A percentile compares a stretch with the other conserved stretches of the same genome.
These are phyloP conservation scores for Drosophila rubida DNA, from an alignment of 2,888 invertebrate species.

Conservation along the genomic window DNA sequence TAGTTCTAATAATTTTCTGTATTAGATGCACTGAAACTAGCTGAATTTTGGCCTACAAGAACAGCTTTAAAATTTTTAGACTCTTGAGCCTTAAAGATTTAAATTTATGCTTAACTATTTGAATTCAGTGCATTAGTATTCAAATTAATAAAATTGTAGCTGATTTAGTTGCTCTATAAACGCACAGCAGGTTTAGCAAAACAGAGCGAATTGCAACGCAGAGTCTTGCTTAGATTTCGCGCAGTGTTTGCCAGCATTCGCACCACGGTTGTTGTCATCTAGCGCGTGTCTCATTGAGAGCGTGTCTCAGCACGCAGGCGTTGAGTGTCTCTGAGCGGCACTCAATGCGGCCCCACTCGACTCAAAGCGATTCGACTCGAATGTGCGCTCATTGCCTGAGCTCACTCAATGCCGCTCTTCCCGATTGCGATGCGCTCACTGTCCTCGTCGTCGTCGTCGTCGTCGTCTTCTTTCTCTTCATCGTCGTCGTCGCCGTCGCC, in stretches of 20 bases:
- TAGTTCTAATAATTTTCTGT: no score
- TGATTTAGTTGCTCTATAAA: no score
- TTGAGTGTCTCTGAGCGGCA: constrained; percentile 15
- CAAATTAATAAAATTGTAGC: no score
- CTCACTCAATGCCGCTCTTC: constrained; percentile 30
- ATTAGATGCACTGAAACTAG: no score
- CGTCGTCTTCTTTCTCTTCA: neutral
- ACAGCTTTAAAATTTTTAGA: no score
- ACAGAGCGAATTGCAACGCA: no score
- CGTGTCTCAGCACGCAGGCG: constrained; percentile 39
- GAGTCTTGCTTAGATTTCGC: no score
- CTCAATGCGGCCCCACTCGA: constrained; percentile 11
- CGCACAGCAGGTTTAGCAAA: no score
- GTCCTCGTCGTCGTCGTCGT: neutral
- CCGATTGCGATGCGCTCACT: constrained; percentile 4
- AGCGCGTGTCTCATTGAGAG: constrained; percentile 26
- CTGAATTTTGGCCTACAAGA: no score
- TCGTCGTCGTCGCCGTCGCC: neutral
- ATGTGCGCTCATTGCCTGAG: neutral
- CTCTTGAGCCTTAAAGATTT: no score
- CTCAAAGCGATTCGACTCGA: constrained; percentile 4
- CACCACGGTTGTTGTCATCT: constrained; percentile 31
- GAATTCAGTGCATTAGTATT: no score
- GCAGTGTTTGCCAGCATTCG: neutral
- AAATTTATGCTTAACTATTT: no score